These are phyloP conservation scores for Acanthosepion esculentum DNA, from an alignment of 2,888 invertebrate genomes.

Conservation along the genomic window DNA sequence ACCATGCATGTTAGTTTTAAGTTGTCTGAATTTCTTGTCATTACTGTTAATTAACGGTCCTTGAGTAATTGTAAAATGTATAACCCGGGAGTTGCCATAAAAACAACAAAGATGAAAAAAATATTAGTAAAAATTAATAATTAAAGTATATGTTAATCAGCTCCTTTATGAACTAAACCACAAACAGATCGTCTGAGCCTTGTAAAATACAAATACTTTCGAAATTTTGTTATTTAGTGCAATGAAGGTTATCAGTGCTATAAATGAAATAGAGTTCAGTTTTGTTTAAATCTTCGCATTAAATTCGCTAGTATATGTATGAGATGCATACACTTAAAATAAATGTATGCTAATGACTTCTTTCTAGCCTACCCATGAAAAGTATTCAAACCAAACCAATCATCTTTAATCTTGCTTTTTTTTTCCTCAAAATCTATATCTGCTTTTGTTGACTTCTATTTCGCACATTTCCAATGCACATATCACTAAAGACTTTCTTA, in stretches of 20 bases:
- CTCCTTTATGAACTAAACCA: neutral
- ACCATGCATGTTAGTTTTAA: too few relatives aligned
- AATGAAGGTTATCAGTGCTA: neutral
- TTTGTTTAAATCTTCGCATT: neutral
- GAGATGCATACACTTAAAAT: neutral
- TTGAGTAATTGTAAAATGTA: too few relatives aligned
- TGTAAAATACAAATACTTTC: neutral
- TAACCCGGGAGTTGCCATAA: too few relatives aligned
- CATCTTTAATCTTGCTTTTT: neutral
- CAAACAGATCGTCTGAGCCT: neutral
- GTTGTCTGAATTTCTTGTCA: too few relatives aligned
- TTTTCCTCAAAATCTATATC: neutral
- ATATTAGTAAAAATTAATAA: neutral
- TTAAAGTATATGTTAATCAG: neutral
- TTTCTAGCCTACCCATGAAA: neutral
- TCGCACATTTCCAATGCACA: neutral
- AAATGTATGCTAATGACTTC: neutral
- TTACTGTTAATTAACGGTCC: too few relatives aligned
- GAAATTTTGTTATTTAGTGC: neutral
- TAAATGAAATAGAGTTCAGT: neutral
- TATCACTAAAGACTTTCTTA: neutral
- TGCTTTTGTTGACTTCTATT: neutral
- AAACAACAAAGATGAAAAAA: neutral
- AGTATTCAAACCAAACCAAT: neutral
- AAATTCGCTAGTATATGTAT: neutral